Conservation (phyloP, 2,888 invertebrate species). For the Drosophila cracens region DNA sequence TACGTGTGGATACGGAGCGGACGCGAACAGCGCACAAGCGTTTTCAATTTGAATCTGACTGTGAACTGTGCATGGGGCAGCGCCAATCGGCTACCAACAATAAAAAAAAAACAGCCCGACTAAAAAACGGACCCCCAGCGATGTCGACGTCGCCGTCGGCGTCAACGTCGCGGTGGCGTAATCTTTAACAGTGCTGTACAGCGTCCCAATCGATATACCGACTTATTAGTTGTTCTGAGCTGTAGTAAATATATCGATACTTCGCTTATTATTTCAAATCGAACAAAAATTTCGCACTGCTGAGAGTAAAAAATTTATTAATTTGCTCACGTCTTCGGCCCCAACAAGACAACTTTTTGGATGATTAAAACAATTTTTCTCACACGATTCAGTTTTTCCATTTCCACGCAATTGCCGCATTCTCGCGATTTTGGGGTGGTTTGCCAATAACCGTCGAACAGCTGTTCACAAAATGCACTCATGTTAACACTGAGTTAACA, state of each 20-base stretch:
- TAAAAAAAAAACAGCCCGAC: conserved; percentile 24
- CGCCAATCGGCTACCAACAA: conserved; percentile 37
- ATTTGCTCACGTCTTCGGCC: neutral
- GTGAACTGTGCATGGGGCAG: conserved; percentile 61
- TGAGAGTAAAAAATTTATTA: neutral
- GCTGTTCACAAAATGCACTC: neutral
- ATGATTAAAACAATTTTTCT: neutral
- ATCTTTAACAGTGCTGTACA: conserved; percentile 33
- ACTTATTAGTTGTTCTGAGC: neutral
- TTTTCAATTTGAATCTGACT: conserved; percentile 65
- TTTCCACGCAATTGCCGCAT: neutral
- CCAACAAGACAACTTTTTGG: neutral
- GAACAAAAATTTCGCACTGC: neutral
- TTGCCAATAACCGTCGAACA: neutral
- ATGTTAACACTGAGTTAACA: neutral
- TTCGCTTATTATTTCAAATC: neutral
- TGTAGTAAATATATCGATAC: conserved; percentile 22
- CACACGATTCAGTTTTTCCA: neutral
- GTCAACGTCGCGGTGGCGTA: conserved; percentile 51
- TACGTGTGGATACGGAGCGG: conserved; percentile 16
- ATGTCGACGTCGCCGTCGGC: conserved; percentile 36
- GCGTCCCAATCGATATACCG: conserved; percentile 4
- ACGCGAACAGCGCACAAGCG: conserved; percentile 49
- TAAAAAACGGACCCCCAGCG: conserved; percentile 42
- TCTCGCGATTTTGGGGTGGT: neutral